Percentiles rank a stretch among this genome's conserved stretches.
These are phyloP conservation scores for Oncorhynchus gorbuscha DNA, from an alignment of 2,113 vertebrate species.

Conservation along the genomic window DNA sequence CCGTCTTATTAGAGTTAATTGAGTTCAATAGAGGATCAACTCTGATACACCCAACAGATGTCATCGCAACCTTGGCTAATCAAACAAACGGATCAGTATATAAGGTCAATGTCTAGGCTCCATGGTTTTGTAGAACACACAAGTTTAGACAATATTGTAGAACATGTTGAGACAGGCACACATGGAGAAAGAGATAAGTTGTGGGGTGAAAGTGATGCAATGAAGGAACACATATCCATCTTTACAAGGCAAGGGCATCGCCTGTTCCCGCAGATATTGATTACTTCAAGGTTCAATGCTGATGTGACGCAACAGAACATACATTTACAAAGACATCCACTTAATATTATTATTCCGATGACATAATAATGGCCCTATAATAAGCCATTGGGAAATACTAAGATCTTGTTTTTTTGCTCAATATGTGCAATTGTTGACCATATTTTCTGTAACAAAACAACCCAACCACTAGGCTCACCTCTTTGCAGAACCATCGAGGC, in stretches of 20 bases:
- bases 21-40: background rate
- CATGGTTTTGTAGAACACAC: too few relatives aligned
- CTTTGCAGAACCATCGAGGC: constrained; percentile 85
- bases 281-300: constrained; percentile 19
- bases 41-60: background rate
- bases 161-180: too few relatives aligned
- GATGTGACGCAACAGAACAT: background rate
- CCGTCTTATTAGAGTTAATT: background rate
- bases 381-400: background rate
- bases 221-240: background rate
- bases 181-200: background rate
- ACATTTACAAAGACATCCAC: background rate
- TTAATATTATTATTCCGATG: background rate
- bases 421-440: background rate
- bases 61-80: background rate
- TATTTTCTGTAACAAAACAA: background rate
- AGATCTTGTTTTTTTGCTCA: background rate
- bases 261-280: background rate
- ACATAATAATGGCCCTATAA: too few relatives aligned
- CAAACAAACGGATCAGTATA: background rate
- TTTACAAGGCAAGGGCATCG: background rate
- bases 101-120: background rate
- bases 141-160: too few relatives aligned
- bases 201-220: constrained; percentile 13
- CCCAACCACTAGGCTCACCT: constrained; percentile 75